Evolutionary conservation across 2,113 vertebrate genomes (phyloP), one percentile per base, ranked within the genome.

Genomic region (Pluvialis apricaria): DNA sequence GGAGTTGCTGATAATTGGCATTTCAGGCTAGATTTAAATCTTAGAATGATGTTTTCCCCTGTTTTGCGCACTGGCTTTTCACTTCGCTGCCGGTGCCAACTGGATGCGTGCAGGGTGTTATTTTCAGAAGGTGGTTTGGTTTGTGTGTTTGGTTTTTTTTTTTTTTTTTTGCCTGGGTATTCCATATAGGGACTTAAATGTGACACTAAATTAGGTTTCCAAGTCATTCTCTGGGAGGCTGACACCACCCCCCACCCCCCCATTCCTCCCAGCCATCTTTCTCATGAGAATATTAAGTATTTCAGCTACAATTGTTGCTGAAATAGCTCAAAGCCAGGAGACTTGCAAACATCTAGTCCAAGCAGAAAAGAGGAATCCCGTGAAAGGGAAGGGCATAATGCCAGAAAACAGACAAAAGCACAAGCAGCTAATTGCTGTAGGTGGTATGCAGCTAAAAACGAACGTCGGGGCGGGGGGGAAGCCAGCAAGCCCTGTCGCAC

Each of bases 231-330:
- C 88, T 69, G 97, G 69, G 95, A 97, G 58, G 86, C 88, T 97
- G 81, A 91, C 73, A 34, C 76, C 61, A 21, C 25, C 19, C 10
- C n/a, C 12, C 12, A 5, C 22, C 34, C 29, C 72, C 25, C 69
- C 55, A 13, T 62, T 96, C 91, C 81, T 95, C 47, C 14, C 36
- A 92, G 78, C 73, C 15, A 1, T 82, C 84, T 88, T 95, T 94
- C 96, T 95, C 96, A 92, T 95, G 92, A 96, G 97, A 98, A 96
- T 97, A 97, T 97, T 95, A 97, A 97, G 96, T 86, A 95, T 96
- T 96, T 97, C 79, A 89, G 88, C 96, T 96, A 95, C 94, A 97
- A 83, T 94, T 95, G 95, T 96, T 96, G 94, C 88, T 92, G 96
- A 96, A 97, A 95, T 92, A 97, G 91, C 96, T 97, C 91, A 97